A percentile compares a stretch with the other conserved stretches of the same genome.
phyloP scores from a whole-genome alignment of 2,888 invertebrate species.

The Linnaemya vulpina region DNA sequence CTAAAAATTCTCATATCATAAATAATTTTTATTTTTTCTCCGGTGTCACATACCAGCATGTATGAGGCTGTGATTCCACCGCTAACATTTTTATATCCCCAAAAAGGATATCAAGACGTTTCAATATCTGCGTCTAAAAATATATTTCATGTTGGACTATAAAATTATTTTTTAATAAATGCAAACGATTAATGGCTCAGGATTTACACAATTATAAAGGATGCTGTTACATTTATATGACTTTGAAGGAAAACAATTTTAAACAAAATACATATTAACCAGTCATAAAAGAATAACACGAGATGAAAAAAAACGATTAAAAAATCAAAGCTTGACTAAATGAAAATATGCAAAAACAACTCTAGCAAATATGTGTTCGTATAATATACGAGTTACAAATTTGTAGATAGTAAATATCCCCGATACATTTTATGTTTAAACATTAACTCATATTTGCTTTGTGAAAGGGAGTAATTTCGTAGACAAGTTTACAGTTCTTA shows the following conservation, averaged over 20 bases:
- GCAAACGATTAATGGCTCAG: too few relatives aligned
- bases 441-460: neutral
- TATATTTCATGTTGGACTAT: too few relatives aligned
- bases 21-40: too few relatives aligned
- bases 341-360: neutral
- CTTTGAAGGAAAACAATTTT: neutral
- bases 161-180: too few relatives aligned
- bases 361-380: neutral
- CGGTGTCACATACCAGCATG: too few relatives aligned
- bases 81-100: too few relatives aligned
- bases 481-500: conserved; percentile 43
- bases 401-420: neutral
- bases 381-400: neutral
- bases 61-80: too few relatives aligned
- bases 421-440: neutral
- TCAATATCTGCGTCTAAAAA: too few relatives aligned
- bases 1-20: too few relatives aligned
- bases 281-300: neutral
- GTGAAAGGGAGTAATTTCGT: neutral
- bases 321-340: conserved; percentile 4
- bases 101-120: too few relatives aligned
- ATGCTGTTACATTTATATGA: neutral
- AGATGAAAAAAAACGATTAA: neutral
- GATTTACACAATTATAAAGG: too few relatives aligned
- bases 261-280: conserved; percentile 28